Conservation (phyloP, 2,888 invertebrate species). For the Habroteleia sp. region DNA sequence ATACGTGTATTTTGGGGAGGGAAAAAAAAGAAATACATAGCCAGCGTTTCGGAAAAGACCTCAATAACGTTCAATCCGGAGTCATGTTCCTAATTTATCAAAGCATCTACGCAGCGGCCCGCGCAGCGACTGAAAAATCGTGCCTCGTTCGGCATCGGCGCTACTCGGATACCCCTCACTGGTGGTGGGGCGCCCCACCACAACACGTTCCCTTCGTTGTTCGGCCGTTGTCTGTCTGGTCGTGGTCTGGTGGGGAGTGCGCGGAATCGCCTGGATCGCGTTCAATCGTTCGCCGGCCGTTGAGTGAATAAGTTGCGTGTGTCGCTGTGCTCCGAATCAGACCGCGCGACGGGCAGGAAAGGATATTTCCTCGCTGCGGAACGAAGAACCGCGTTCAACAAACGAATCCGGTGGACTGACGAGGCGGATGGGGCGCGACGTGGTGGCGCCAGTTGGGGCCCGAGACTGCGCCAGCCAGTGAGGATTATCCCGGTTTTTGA, state of each 20-base stretch:
- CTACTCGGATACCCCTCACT: neutral
- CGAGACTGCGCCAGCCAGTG: slow-evolving; percentile 5
- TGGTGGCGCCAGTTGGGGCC: slow-evolving; percentile 23
- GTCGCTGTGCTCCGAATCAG: neutral
- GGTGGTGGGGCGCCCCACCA: slow-evolving; percentile 6
- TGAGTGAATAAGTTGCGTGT: slow-evolving; percentile 8
- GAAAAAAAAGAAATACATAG: too few relatives aligned
- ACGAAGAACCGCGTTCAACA: too few relatives aligned
- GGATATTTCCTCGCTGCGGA: too few relatives aligned
- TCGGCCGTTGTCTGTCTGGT: slow-evolving; percentile 23
- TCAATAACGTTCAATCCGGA: too few relatives aligned
- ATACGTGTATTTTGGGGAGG: too few relatives aligned
- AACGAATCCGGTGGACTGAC: neutral
- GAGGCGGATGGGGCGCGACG: slow-evolving; percentile 1
- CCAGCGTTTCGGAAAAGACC: too few relatives aligned
- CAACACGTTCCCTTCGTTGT: slow-evolving; percentile 10
- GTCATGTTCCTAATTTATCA: too few relatives aligned
- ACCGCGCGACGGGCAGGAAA: too few relatives aligned
- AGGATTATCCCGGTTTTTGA: neutral
- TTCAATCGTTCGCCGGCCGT: slow-evolving; percentile 33
- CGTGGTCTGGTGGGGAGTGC: slow-evolving; percentile 21
- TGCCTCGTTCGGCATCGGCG: neutral
- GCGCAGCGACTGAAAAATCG: too few relatives aligned
- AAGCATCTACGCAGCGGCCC: too few relatives aligned
- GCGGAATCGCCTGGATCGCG: slow-evolving; percentile 7